Evolutionary conservation across 2,888 invertebrate species (phyloP), one percentile per base, ranked within the genome.

Genomic region (Choreutis nemorana): DNA sequence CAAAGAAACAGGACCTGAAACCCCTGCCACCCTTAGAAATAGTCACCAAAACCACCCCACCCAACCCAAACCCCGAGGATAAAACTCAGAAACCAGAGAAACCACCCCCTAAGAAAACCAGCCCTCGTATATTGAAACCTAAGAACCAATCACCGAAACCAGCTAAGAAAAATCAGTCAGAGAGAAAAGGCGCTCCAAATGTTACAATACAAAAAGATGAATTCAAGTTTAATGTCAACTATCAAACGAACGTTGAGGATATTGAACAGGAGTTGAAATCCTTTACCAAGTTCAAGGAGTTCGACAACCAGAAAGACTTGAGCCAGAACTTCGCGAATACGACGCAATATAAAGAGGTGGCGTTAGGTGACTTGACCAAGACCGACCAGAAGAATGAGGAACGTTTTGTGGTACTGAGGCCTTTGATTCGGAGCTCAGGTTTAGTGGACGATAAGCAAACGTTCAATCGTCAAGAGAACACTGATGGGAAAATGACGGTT

Each of bases 401-500:
- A n/a, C 64, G 66, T 0, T 35, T 66, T 0, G 57, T 59, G 0
- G 49, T 51, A 3, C 36, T 67, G 0, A 45, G 58, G 13, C 56
- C 65, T 0, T 49, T 62, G 20, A 52, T 48, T 13, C 45, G 50
- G 21, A 39, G 39, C 13, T 46, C 41, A 3, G 42, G 45, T 14
- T 10, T 42, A 21, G 42, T 42, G 3, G 29, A 32, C 2, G 48
- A 41, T 0, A 35, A 42, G n/a, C n/a, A n/a, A n/a, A n/a, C n/a
- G n/a, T n/a, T n/a, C n/a, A n/a, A n/a, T n/a, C n/a, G n/a, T n/a
- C n/a, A 41, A 1, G 63, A 61, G 4, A 66, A 61, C 28, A 67
- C 71, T 0, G 75, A 75, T 26, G 75, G 73, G 0, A 73, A 72
- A 28, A 42, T 75, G 42, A 67, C 68, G 10, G 29, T 33, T 3